Evolutionary conservation across 2,113 vertebrate species (phyloP), one percentile per base, ranked within the genome.

Genomic region (Regulus satrapa): DNA sequence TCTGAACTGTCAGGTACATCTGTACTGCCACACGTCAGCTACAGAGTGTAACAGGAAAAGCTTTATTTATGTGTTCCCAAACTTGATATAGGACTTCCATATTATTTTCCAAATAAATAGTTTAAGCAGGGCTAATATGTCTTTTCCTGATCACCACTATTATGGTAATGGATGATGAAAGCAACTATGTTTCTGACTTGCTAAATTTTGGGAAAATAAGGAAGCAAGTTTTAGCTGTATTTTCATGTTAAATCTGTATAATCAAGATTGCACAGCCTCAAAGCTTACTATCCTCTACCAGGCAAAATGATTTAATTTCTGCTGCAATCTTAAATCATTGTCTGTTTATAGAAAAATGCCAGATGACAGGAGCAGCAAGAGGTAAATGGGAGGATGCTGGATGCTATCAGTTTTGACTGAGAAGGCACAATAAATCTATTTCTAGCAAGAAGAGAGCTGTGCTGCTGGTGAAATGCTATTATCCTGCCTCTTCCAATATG

Each of bases 401-500:
- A 73, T 95, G 69, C 77, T 91, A 88, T 92, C 88, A 48, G 54
- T 83, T 66, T n/a, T 88, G 90, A 91, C 62, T 64, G 75, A 71
- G 66, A 63, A 91, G 36, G 61, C 82, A 78, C 21, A 25, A 19
- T 68, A 94, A 85, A 84, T 63, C 85, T 64, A 34, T 91, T 94
- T 75, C 56, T 45, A 66, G 85, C 81, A 90, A 69, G 72, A 69
- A 87, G 84, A 83, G 95, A 93, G 69, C 59, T 49, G 80, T 93
- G 73, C 76, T 25, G 28, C 68, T 64, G 40, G 58, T 59, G 79
- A 84, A 96, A 92, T 10, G 58, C 51, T 23, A 69, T 96, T 96
- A 94, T 83, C 56, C 87, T 94, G 92, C 90, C 88, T 94, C 95
- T 94, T 96, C 76, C 92, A 94, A 85, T 96, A 91, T 89, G 81